Conservation (phyloP, 2,888 invertebrate genomes). For the Halictus ligatus region DNA sequence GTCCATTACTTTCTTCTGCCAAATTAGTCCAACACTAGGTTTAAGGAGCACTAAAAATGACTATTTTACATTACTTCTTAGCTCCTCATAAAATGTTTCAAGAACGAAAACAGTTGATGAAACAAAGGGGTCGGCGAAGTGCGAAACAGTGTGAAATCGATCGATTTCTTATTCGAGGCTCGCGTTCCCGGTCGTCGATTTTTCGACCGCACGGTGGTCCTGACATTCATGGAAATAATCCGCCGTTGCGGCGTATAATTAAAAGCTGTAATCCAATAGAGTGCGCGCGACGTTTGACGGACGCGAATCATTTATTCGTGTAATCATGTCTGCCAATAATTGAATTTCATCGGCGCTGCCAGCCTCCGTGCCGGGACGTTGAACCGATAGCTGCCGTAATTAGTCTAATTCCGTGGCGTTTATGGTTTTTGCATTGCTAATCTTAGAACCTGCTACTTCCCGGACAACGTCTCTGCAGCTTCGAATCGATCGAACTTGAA, state of each 20-base stretch:
- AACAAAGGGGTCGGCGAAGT: background rate
- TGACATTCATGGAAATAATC: conserved; percentile 18
- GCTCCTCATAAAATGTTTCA: background rate
- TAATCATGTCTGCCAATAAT: conserved; percentile 39
- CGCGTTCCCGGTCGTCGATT: background rate
- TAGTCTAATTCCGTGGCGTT: background rate
- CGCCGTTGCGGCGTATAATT: conserved; percentile 26
- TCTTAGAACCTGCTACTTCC: background rate
- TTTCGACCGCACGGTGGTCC: background rate
- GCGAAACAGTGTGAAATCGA: background rate
- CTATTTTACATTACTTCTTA: too few species aligned
- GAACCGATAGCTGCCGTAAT: background rate
- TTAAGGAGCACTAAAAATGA: too few species aligned
- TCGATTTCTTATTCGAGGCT: background rate
- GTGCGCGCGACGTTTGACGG: conserved; percentile 28
- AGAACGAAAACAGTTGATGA: background rate
- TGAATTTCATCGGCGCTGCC: conserved; percentile 2
- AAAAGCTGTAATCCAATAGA: conserved; percentile 30
- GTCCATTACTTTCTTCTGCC: background rate
- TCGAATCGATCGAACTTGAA: background rate
- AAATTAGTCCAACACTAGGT: background rate
- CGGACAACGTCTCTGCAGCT: background rate
- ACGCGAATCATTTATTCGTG: conserved; percentile 43
- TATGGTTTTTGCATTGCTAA: background rate
- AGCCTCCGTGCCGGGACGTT: background rate